Evolutionary conservation across 2,797 vertebrate species (phyloP).

Genomic region (Neoniphon sammara): DNA sequence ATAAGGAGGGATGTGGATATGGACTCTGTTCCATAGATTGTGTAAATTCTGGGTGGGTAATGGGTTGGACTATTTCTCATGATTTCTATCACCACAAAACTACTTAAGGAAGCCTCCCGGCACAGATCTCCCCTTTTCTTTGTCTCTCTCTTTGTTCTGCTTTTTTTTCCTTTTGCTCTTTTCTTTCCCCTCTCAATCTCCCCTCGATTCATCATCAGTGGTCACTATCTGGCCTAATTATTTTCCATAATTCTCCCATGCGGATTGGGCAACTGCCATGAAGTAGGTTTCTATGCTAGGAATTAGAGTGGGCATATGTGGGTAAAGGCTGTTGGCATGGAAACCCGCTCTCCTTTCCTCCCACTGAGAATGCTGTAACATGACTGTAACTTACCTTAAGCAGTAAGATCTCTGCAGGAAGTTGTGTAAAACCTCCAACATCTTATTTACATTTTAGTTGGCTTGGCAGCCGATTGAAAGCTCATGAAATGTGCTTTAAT

Average conservation of each 20-base stretch:
- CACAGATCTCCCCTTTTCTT: too few relatives aligned
- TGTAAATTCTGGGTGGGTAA: constrained; percentile 11
- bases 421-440: constrained; percentile 38
- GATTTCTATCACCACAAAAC: constrained; percentile 18
- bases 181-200: neutral
- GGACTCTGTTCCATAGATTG: constrained; percentile 1
- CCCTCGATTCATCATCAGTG: constrained; percentile 42
- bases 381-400: constrained; percentile 65
- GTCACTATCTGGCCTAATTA: constrained; percentile 74
- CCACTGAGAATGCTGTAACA: constrained; percentile 65
- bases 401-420: constrained; percentile 40
- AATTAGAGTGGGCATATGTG: constrained; percentile 70
- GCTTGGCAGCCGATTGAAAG: constrained; percentile 14
- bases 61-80: constrained; percentile 6
- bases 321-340: constrained; percentile 82
- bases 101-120: constrained; percentile 4
- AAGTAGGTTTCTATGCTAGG: constrained; percentile 79
- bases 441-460: constrained; percentile 12
- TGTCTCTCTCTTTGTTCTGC: neutral
- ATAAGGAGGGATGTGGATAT: constrained; percentile 4
- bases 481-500: constrained; percentile 19
- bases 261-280: constrained; percentile 74
- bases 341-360: constrained; percentile 68
- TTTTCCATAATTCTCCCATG: constrained; percentile 73
- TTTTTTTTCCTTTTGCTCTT: constrained; percentile 20